Percentiles rank a stretch among this genome's conserved stretches.
phyloP scores from a whole-genome alignment of 2,797 vertebrate genomes.

The Rhabdomys pumilio region DNA sequence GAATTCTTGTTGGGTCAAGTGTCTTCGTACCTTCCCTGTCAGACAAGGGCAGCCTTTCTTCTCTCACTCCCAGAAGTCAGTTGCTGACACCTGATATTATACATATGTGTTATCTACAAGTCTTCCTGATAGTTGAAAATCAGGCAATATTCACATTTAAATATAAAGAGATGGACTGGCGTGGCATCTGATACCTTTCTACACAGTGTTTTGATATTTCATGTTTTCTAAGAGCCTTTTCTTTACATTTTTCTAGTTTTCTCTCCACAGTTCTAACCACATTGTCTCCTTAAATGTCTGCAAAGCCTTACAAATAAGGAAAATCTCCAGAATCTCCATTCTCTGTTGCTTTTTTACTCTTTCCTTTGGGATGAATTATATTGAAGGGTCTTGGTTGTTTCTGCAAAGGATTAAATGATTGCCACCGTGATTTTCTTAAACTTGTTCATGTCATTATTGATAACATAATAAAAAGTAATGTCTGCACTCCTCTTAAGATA shows the following conservation, averaged over 20 bases:
- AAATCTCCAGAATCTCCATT: not conserved
- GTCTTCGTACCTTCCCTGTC: not conserved
- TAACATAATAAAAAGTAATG: not conserved
- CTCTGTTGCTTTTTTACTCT: not conserved
- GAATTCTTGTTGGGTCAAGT: not conserved
- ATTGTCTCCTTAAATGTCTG: not conserved
- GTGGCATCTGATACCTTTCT: not conserved
- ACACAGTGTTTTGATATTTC: not conserved
- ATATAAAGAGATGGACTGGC: not conserved
- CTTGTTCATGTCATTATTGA: not conserved
- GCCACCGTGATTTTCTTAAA: conserved; percentile 41
- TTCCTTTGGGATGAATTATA: not conserved
- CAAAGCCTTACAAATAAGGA: not conserved
- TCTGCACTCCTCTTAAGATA: not conserved
- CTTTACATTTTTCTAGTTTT: not conserved
- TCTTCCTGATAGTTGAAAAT: conserved; percentile 48
- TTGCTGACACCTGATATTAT: not conserved
- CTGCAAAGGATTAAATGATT: conserved; percentile 14
- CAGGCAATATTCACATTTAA: not conserved
- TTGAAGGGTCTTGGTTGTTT: not conserved
- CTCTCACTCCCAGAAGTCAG: not conserved
- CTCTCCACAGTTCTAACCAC: not conserved
- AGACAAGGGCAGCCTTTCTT: not conserved
- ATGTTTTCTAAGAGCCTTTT: not conserved
- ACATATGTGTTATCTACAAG: not conserved